A percentile compares a stretch with the other conserved stretches of the same genome.
Conservation (phyloP, 2,797 vertebrate genomes). For the Arrhamphus sclerolepis region DNA sequence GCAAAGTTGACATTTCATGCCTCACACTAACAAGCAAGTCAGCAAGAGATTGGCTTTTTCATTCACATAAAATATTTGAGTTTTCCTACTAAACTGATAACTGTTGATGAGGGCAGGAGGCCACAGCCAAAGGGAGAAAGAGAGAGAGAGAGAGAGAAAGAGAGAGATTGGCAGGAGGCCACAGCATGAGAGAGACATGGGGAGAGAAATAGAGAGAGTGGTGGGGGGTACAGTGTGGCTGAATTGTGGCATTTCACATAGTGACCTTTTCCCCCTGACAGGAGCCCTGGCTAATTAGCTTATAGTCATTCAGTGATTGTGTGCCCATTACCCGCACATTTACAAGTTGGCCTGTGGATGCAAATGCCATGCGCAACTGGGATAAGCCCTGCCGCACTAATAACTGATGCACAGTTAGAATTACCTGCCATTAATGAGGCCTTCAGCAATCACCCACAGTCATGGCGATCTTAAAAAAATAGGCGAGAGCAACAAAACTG, state of each 20-base stretch:
- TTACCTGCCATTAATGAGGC: slow-evolving; percentile 12
- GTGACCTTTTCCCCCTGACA: slow-evolving; percentile 61
- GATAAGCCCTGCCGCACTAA: slow-evolving; percentile 17
- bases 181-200: too few species aligned
- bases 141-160: too few species aligned
- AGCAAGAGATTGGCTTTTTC: slow-evolving; percentile 60
- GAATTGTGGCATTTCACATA: slow-evolving; percentile 67
- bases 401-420: slow-evolving; percentile 38
- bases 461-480: background rate
- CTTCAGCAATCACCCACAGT: slow-evolving; percentile 12
- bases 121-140: slow-evolving; percentile 16
- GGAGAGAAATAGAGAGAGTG: background rate
- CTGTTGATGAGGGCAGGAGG: slow-evolving; percentile 33
- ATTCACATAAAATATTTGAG: slow-evolving; percentile 61
- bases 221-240: slow-evolving; percentile 24
- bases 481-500: too few species aligned
- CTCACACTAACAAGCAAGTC: slow-evolving; percentile 68
- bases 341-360: slow-evolving; percentile 20
- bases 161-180: background rate
- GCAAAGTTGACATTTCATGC: slow-evolving; percentile 65
- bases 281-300: slow-evolving; percentile 63
- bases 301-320: slow-evolving; percentile 61
- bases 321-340: slow-evolving; percentile 51
- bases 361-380: background rate
- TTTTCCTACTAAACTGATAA: slow-evolving; percentile 64